Evolutionary conservation across 2,113 vertebrate species (phyloP).

Genomic region (Albula goreensis): DNA sequence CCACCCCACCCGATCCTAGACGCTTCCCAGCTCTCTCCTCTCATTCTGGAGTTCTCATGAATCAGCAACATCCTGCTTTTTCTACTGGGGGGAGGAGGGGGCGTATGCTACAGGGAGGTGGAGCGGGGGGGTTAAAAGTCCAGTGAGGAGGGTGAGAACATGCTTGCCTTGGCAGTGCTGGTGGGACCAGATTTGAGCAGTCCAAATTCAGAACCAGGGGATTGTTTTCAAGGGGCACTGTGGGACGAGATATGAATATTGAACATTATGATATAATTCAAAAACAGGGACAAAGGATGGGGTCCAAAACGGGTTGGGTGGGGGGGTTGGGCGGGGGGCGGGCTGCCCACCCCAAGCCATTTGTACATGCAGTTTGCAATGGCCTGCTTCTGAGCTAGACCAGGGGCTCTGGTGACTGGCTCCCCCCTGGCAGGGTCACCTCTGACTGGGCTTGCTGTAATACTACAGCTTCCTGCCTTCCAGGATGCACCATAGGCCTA

Average conservation of each 20-base stretch:
- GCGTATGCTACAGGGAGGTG: background rate
- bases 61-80: background rate
- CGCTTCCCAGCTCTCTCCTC: background rate
- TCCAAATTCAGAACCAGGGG: too few species aligned
- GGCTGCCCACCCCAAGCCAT: background rate
- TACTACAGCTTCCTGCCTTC: background rate
- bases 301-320: too few species aligned
- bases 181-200: too few species aligned
- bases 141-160: too few species aligned
- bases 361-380: background rate
- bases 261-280: too few species aligned
- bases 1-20: background rate
- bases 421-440: background rate
- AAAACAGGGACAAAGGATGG: too few species aligned
- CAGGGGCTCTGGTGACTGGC: background rate
- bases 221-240: too few species aligned
- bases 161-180: too few species aligned
- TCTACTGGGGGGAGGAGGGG: background rate
- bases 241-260: too few species aligned
- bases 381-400: background rate
- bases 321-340: too few species aligned
- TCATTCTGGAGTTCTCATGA: background rate
- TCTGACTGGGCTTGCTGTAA: background rate
- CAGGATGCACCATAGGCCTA: background rate
- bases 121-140: too few species aligned